Evolutionary conservation across 2,888 invertebrate genomes (phyloP), one percentile per base, ranked within the genome.

Genomic region (Agriopis marginaria): DNA sequence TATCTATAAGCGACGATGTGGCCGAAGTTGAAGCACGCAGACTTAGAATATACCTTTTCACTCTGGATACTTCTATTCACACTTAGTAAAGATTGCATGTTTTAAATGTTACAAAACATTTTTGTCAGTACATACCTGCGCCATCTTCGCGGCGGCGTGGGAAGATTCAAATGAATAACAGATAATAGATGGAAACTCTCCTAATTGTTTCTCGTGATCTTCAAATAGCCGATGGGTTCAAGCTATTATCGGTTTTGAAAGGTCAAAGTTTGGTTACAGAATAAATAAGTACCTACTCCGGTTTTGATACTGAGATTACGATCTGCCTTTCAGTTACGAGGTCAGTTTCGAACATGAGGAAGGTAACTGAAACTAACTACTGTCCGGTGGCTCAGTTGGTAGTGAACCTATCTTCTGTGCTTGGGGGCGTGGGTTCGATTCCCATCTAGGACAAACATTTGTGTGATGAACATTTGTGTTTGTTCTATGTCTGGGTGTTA

Each of bases 201-300:
- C 50, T 61, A 61, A 61, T 61, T 61, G 61, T 61, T 61, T 61
- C 14, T 61, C 61, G 61, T 61, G 61, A 61, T 61, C 50, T 51
- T 17, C 61, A 61, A 61, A 61, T 61, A 61, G 61, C 61, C 61
- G 50, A n/a, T 14, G 61, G 61, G 39, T 50, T 32, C 5, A 47
- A 32, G 8, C 47, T 10, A 61, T 61, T 61, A 61, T 61, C 61
- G 51, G 40, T 6, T 54, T 9, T 10, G 10, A 56, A 56, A 56
- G 42, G 56, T 56, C 56, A 56, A 17, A 54, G 32, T 53, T 53
- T 32, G 32, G 53, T 32, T 32, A 32, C 32, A 32, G 32, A 32
- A 32, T 32, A 32, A 32, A 32, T 4, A 32, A 32, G n/a, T 32
- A 32, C 1, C 0, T 32, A 32, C 32, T 5, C 32, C 32, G 32